Conservation (phyloP, 2,797 vertebrate genomes). For the Naso thynnoides region DNA sequence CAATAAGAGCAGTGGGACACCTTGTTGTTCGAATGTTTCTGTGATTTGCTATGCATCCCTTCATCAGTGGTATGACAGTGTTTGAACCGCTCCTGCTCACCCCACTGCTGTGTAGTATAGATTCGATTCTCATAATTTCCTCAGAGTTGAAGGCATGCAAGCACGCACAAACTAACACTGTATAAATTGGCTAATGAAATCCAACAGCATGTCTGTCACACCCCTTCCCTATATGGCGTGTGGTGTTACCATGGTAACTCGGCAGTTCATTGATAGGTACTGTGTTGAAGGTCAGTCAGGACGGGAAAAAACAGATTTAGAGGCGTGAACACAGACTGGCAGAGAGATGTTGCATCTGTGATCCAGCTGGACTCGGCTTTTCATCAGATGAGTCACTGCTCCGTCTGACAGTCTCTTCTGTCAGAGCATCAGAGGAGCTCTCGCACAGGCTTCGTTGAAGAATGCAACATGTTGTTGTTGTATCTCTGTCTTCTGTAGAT, state of each 20-base stretch:
- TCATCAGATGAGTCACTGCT: constrained; percentile 39
- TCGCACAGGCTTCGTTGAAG: constrained; percentile 15
- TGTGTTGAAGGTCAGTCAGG: constrained; percentile 38
- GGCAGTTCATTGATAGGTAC: constrained; percentile 53
- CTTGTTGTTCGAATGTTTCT: constrained; percentile 48
- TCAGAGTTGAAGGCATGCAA: constrained; percentile 14
- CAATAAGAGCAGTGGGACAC: constrained; percentile 57
- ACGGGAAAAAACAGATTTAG: constrained; percentile 59
- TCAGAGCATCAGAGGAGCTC: constrained; percentile 16
- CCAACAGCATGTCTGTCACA: constrained; percentile 65
- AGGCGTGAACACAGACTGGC: constrained; percentile 49
- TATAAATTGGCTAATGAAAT: constrained; percentile 63
- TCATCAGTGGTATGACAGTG: constrained; percentile 30
- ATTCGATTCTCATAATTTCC: constrained; percentile 44
- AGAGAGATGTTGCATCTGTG: constrained; percentile 42
- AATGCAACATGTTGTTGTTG: constrained; percentile 18
- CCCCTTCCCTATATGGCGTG: constrained; percentile 44
- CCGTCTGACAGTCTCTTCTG: constrained; percentile 30
- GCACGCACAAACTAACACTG: constrained; percentile 2
- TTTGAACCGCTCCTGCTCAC: constrained; percentile 18
- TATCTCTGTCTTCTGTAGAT: background rate
- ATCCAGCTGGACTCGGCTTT: constrained; percentile 46
- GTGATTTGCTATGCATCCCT: constrained; percentile 34
- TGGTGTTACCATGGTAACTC: constrained; percentile 70
- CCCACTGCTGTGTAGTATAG: constrained; percentile 2